Evolutionary conservation across 2,888 invertebrate genomes (phyloP).

Genomic region (Villa cingulata): DNA sequence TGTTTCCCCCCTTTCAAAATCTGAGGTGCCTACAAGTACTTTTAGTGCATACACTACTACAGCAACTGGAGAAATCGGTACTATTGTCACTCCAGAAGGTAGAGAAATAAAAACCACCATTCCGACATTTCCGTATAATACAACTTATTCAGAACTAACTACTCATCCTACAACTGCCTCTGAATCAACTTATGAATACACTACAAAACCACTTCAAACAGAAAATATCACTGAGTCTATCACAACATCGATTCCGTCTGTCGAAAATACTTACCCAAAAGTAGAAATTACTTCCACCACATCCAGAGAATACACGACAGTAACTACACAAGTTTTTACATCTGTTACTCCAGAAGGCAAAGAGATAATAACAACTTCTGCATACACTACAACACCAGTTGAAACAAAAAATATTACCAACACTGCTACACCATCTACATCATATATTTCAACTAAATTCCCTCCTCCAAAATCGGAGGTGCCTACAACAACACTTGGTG

Average conservation of each 20-base stretch:
- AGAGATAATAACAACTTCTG: background rate
- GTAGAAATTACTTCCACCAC: no score
- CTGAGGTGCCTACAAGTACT: background rate
- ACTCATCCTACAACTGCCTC: no score
- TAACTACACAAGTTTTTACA: background rate
- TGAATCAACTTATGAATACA: no score
- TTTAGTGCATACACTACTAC: no score
- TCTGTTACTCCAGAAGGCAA: background rate
- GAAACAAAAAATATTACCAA: background rate
- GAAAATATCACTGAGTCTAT: no score
- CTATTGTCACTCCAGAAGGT: background rate
- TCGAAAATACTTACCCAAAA: no score
- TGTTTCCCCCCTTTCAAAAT: background rate
- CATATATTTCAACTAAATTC: background rate
- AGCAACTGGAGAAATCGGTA: slow-evolving; percentile 3
- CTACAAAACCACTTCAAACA: no score
- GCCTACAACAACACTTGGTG: background rate
- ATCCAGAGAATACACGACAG: background rate
- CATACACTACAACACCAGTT: background rate
- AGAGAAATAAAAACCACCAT: no score
- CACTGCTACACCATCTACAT: no score
- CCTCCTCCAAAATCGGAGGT: slow-evolving; percentile 1
- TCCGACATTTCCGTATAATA: no score
- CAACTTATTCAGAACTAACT: no score
- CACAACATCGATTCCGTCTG: no score